phyloP scores from a whole-genome alignment of 37 sponge, comb jelly and placozoan genomes.

The Mnemiopsis leidyi region DNA sequence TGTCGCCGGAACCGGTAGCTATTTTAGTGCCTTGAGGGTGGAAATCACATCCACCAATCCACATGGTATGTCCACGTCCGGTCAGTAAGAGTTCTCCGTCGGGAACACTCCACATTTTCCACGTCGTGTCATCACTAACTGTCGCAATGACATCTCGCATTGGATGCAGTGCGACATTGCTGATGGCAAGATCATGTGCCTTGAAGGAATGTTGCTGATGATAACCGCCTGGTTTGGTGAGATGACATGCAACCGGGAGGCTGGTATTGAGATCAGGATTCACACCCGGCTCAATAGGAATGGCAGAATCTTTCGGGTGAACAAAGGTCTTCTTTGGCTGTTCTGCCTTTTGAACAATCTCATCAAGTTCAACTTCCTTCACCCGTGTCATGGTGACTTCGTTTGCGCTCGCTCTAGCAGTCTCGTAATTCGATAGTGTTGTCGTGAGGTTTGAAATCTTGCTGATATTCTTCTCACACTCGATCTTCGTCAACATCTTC shows the following conservation, averaged over 20 bases:
- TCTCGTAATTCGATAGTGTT: constrained; percentile 32
- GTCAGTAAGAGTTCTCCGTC: constrained; percentile 78
- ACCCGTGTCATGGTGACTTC: no score
- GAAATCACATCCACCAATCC: constrained; percentile 76
- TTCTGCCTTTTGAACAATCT: background rate
- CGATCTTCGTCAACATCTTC: constrained; percentile 81
- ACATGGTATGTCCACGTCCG: constrained; percentile 89
- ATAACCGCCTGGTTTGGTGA: constrained; percentile 78
- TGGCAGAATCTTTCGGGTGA: constrained; percentile 6
- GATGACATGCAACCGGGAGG: constrained; percentile 73
- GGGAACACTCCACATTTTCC: constrained; percentile 88
- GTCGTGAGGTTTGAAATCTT: constrained; percentile 14
- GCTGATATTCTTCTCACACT: constrained; percentile 76
- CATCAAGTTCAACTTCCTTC: background rate
- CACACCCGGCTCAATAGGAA: background rate
- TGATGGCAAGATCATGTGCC: constrained; percentile 73
- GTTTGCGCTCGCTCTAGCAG: background rate
- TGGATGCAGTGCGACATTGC: constrained; percentile 74
- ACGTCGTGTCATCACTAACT: constrained; percentile 89
- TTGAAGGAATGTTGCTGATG: constrained; percentile 37
- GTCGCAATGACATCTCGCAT: constrained; percentile 77
- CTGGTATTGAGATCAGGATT: constrained; percentile 10
- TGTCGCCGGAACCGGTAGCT: constrained; percentile 89
- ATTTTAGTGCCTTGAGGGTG: constrained; percentile 74
- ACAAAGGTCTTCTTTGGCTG: background rate